Evolutionary conservation across 2,888 invertebrate genomes (phyloP).

Genomic region (Leuctra nigra): DNA sequence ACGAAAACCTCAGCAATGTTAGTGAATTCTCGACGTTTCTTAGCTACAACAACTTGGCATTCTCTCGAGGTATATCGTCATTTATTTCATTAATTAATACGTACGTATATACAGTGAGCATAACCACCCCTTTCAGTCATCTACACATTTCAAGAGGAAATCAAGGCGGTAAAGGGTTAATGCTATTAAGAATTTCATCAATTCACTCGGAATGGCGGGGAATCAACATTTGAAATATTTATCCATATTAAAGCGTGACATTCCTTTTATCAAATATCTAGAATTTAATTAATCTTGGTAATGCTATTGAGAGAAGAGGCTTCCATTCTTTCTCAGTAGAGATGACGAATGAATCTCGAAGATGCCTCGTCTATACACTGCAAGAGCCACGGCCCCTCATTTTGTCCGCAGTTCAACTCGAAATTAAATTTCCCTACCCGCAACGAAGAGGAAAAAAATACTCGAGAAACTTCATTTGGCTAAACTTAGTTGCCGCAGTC

Average conservation of each 20-base stretch:
- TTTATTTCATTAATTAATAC: too few species aligned
- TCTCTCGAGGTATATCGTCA: too few species aligned
- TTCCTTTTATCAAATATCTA: slow-evolving; percentile 12
- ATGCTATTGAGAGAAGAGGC: slow-evolving; percentile 11
- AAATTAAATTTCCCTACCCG: slow-evolving; percentile 23
- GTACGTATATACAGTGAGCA: too few species aligned
- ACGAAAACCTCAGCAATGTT: too few species aligned
- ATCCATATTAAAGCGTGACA: slow-evolving; percentile 12
- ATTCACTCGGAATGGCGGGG: slow-evolving; percentile 1
- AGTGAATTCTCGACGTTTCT: too few species aligned
- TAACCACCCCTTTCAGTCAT: too few species aligned
- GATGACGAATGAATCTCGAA: slow-evolving; percentile 12
- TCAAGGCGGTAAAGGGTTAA: not conserved
- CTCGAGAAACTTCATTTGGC: slow-evolving; percentile 19
- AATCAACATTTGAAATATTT: slow-evolving; percentile 16
- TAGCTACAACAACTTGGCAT: too few species aligned
- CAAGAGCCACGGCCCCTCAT: slow-evolving; percentile 8
- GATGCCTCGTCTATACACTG: not conserved
- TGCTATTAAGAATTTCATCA: slow-evolving; percentile 15
- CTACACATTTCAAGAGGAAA: not conserved
- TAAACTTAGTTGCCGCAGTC: slow-evolving; percentile 14
- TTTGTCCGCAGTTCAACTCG: slow-evolving; percentile 9
- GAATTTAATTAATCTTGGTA: slow-evolving; percentile 17
- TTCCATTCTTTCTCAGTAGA: not conserved
- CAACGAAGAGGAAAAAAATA: slow-evolving; percentile 16